phyloP scores from a whole-genome alignment of 1,140 invertebrate species.

The Neotoxoptera formosana region DNA sequence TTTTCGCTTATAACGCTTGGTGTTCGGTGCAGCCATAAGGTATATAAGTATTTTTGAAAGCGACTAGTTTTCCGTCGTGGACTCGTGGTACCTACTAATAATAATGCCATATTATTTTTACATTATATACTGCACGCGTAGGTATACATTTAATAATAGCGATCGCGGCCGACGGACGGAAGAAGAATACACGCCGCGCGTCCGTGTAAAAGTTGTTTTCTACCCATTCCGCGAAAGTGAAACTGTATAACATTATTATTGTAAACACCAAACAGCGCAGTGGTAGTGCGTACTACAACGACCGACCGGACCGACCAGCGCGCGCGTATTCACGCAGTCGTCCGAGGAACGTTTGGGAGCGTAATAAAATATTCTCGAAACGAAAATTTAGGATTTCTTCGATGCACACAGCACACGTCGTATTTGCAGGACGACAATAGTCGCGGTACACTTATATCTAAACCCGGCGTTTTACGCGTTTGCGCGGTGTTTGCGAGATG shows the following conservation, averaged over 20 bases:
- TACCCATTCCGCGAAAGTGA: slow-evolving; percentile 29
- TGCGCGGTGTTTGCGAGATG: not conserved
- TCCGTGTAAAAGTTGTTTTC: slow-evolving; percentile 32
- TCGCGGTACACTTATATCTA: not conserved
- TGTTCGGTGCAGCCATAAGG: not conserved
- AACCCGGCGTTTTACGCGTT: not conserved
- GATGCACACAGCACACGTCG: not conserved
- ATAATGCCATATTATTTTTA: slow-evolving; percentile 2
- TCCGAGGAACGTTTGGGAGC: not conserved
- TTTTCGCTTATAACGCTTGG: not conserved
- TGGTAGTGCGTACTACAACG: not conserved
- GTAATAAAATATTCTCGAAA: not conserved
- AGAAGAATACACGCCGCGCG: not conserved
- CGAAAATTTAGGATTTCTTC: not conserved
- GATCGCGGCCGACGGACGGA: not conserved
- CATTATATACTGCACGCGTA: not conserved
- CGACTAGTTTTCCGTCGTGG: not conserved
- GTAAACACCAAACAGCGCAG: not conserved
- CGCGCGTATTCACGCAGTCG: not conserved
- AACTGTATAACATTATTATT: slow-evolving; percentile 9
- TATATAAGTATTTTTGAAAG: slow-evolving; percentile 24
- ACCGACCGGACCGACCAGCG: not conserved
- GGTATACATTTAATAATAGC: not conserved
- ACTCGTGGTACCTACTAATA: not conserved
- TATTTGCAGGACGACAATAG: not conserved